A percentile compares a stretch with the other conserved stretches of the same genome.
phyloP scores from a whole-genome alignment of 2,888 invertebrate genomes.

The Synanthedon myopaeformis region DNA sequence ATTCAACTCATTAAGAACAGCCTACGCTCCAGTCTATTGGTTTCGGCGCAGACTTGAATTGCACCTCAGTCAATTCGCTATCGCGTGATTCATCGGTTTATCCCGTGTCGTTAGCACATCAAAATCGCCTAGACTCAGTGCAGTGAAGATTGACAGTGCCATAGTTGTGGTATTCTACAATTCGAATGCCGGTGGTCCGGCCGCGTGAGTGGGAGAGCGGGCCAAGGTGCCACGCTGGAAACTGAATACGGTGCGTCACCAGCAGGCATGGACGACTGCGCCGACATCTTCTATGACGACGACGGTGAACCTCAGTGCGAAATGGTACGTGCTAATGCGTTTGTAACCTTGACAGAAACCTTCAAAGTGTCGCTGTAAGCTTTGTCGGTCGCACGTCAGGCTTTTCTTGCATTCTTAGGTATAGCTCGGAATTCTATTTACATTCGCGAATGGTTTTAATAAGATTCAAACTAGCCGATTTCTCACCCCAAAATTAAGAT shows the following conservation, averaged over 20 bases:
- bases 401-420: neutral
- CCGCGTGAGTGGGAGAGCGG: constrained; percentile 60
- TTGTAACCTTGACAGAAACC: constrained; percentile 18
- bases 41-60: constrained; percentile 26
- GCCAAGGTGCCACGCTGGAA: constrained; percentile 39
- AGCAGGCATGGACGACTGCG: constrained; percentile 66
- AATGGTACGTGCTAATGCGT: constrained; percentile 45
- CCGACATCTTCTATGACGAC: constrained; percentile 66
- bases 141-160: constrained; percentile 17
- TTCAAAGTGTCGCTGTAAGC: neutral
- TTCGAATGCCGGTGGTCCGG: constrained; percentile 67
- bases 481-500: neutral
- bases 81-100: constrained; percentile 62
- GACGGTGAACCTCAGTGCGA: constrained; percentile 64
- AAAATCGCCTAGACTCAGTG: constrained; percentile 33
- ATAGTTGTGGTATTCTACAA: constrained; percentile 26
- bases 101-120: constrained; percentile 39
- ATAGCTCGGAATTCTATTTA: neutral
- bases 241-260: constrained; percentile 35
- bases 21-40: constrained; percentile 44
- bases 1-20: constrained; percentile 59
- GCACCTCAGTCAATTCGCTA: constrained; percentile 28
- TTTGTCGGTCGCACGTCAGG: no score
- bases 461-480: no score
- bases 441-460: no score